Conservation (phyloP, 2,888 invertebrate species). For the Alentia gelatinosa region DNA sequence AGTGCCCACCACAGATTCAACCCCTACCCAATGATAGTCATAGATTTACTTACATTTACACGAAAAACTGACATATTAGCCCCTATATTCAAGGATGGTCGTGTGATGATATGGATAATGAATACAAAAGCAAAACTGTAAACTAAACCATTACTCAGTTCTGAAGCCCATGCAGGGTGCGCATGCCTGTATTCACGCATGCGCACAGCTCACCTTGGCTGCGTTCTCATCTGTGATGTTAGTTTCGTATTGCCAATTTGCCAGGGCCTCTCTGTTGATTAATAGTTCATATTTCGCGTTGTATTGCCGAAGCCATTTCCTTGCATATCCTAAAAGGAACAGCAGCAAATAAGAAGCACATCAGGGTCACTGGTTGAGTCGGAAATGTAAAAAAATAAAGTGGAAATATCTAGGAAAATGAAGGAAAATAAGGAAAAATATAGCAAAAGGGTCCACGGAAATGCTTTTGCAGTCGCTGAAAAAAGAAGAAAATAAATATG, state of each 20-base stretch:
- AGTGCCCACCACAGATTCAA: too few species aligned
- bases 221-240: slow-evolving; percentile 3
- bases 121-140: too few species aligned
- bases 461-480: not conserved
- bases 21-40: too few species aligned
- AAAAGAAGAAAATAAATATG: not conserved
- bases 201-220: not conserved
- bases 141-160: too few species aligned
- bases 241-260: not conserved
- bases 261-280: not conserved
- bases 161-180: too few species aligned
- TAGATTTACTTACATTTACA: too few species aligned
- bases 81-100: too few species aligned
- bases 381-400: not conserved
- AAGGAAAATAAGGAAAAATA: not conserved
- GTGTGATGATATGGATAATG: too few species aligned
- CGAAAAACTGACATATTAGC: too few species aligned
- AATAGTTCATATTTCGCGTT: not conserved
- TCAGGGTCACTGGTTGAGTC: not conserved
- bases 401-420: not conserved
- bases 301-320: not conserved
- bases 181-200: not conserved
- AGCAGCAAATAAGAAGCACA: not conserved
- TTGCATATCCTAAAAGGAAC: not conserved
- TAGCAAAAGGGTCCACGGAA: not conserved